These are phyloP conservation scores for Catharus bicknelli DNA, from an alignment of 2,113 vertebrate genomes.

Conservation along the genomic window DNA sequence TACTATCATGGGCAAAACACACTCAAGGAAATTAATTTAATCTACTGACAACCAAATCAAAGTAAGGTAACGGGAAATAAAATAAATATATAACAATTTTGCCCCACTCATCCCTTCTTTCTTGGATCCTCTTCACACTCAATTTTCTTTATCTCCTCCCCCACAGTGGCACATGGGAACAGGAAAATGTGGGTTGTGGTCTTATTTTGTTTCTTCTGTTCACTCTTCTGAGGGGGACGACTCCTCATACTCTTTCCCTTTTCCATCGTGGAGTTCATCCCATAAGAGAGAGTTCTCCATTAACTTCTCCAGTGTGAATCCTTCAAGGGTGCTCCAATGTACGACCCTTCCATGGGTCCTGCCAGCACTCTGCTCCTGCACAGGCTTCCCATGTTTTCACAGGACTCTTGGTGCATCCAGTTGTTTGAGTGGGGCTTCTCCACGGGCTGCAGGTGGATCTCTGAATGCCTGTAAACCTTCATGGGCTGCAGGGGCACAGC, in stretches of 20 bases:
- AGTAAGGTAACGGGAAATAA: neutral
- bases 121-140: neutral
- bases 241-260: neutral
- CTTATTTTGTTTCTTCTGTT: neutral
- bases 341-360: neutral
- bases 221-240: neutral
- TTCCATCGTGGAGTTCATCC: fast-evolving
- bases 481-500: neutral
- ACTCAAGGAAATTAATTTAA: neutral
- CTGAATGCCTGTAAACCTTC: neutral
- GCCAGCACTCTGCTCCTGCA: neutral
- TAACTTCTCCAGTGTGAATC: neutral
- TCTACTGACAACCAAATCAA: neutral
- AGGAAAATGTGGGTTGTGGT: neutral
- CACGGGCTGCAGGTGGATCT: neutral
- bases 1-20: neutral
- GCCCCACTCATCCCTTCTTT: fast-evolving
- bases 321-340: neutral
- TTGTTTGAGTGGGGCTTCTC: neutral
- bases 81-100: neutral
- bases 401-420: neutral
- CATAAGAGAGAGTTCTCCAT: neutral
- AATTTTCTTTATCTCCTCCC: neutral
- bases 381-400: no score
- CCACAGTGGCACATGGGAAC: fast-evolving